Evolutionary conservation across 2,113 vertebrate genomes (phyloP).

Genomic region (Sylvicapra grimmia): DNA sequence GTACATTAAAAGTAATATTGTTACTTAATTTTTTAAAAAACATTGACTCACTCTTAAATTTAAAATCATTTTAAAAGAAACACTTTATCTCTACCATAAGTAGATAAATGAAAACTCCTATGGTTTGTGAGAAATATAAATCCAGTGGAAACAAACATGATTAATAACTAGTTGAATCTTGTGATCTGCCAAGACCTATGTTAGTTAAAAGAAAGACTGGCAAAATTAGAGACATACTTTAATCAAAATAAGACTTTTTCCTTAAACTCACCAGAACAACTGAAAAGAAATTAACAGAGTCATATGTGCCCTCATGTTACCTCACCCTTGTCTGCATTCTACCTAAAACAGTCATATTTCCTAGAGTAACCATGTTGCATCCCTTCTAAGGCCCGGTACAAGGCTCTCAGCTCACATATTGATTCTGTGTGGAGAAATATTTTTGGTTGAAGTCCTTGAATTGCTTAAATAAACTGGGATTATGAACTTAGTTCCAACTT

Average conservation of each 20-base stretch:
- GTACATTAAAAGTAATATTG: not conserved
- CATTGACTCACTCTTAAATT: too few species aligned
- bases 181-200: not conserved
- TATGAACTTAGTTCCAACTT: not conserved
- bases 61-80: not conserved
- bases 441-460: not conserved
- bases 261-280: not conserved
- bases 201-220: not conserved
- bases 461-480: not conserved
- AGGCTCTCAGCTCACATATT: not conserved
- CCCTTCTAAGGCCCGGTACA: not conserved
- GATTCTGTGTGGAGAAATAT: not conserved
- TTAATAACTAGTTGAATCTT: not conserved
- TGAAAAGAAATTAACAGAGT: not conserved
- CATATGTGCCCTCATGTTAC: not conserved
- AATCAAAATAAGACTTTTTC: not conserved
- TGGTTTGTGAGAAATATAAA: not conserved
- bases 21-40: too few species aligned
- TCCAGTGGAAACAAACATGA: not conserved
- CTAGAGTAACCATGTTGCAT: fast-evolving
- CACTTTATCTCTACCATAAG: not conserved
- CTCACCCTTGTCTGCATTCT: not conserved
- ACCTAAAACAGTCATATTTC: not conserved
- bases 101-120: not conserved
- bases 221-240: not conserved